Evolutionary conservation across 2,797 vertebrate genomes (phyloP), one percentile per base, ranked within the genome.

Genomic region (Rhinatrema bivittatum): DNA sequence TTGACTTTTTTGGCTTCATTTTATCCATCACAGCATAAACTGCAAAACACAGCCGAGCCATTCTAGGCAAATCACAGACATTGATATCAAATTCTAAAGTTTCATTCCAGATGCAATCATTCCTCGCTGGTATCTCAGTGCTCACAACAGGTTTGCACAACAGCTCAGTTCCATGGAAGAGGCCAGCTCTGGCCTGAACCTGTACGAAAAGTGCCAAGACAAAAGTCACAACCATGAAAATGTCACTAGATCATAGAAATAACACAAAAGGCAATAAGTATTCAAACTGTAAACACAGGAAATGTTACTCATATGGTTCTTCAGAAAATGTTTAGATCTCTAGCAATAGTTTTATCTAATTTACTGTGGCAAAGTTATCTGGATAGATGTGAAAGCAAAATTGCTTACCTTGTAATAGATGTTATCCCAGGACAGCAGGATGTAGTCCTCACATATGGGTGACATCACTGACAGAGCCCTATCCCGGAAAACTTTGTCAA

Each of bases 21-120:
- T 98, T 98, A 66, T 99, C 93, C 85, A 92, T 90, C 64, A 98
- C 79, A 14, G 92, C 91, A 25, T 99, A 98, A 53, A 99, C 74
- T 20, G 91, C 90, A 32, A 99, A 88, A 76, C 95, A 98, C 60
- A 99, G 90, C 69, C 95, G 90, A 30, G 94, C 88, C 96, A 98
- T 99, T 53, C 96, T 89, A 3, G 96, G 95, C 36, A 99, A 81
- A 48, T 99, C 96, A 5, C 86, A 87, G 29, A 89, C 82, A 3
- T 81, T 66, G 55, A 99, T 89, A 36, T 99, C 96, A 43, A 99
- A 99, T 67, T 98, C 95, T 37, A 99, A 65, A 15, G 68, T 63
- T 69, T 74, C 88, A 37, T 90, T 89, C 93, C 94, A 99, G 33
- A 82, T 41, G 25, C 93, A 91, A 37, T 98, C 94, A 4, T 85